Conservation (phyloP, 92 coral and sea anemone genomes). For the Epizoanthus scotinus region DNA sequence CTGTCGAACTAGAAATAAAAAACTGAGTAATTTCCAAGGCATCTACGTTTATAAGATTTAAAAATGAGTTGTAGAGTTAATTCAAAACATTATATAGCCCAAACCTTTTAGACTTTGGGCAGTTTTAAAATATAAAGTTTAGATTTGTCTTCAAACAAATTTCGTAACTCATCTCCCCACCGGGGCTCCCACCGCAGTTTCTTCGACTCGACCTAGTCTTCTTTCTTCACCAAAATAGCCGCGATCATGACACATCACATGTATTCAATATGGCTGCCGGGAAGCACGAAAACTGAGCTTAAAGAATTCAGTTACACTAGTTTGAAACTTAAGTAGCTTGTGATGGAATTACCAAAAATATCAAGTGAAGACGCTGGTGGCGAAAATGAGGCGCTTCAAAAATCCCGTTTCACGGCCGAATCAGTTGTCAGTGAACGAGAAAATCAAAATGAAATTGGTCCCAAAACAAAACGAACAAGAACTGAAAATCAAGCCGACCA, state of each 20-base stretch:
- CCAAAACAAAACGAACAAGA: not conserved
- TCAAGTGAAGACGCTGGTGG: not conserved
- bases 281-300: not conserved
- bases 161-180: not conserved
- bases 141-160: no score
- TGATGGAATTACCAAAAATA: slow-evolving; percentile 11
- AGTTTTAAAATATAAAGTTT: no score
- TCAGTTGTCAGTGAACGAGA: not conserved
- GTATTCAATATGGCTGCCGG: slow-evolving; percentile 29
- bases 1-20: no score
- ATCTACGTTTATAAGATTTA: no score
- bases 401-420: not conserved
- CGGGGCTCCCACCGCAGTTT: not conserved
- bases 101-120: no score
- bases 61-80: no score
- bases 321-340: not conserved
- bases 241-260: not conserved
- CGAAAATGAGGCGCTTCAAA: not conserved
- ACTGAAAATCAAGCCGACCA: not conserved
- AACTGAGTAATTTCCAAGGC: no score
- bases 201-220: slow-evolving; percentile 16
- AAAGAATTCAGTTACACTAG: not conserved
- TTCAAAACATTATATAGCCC: no score
- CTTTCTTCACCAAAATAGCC: no score
- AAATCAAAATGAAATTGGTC: not conserved